Percentiles rank a stretch among this genome's conserved stretches.
phyloP scores from a whole-genome alignment of 2,113 vertebrate species.

The Sylvicapra grimmia region DNA sequence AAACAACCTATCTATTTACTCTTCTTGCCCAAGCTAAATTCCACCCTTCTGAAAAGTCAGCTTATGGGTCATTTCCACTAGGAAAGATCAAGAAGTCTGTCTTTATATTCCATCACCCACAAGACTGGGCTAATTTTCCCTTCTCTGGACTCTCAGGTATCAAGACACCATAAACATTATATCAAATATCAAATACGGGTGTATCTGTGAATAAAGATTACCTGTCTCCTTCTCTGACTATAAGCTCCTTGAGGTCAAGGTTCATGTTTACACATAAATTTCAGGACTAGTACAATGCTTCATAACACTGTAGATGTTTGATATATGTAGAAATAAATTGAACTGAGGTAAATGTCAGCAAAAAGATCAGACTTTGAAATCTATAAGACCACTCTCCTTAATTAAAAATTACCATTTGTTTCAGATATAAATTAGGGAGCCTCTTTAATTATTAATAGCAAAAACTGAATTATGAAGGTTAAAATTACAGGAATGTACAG shows the following conservation, averaged over 20 bases:
- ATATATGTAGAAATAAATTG: slow-evolving; percentile 48
- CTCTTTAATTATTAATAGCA: slow-evolving; percentile 26
- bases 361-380: slow-evolving; percentile 17
- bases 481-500: slow-evolving; percentile 22
- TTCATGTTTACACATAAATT: not conserved
- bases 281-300: not conserved
- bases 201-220: not conserved
- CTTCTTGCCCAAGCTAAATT: not conserved
- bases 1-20: not conserved
- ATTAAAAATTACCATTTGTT: slow-evolving; percentile 56
- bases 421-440: slow-evolving; percentile 18
- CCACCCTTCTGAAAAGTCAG: not conserved
- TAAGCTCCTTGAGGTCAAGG: not conserved
- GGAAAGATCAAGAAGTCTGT: not conserved
- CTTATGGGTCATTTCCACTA: not conserved
- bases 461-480: slow-evolving; percentile 14
- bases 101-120: not conserved
- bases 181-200: not conserved
- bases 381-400: slow-evolving; percentile 38
- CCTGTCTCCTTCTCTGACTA: not conserved
- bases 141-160: not conserved
- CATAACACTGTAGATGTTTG: slow-evolving; percentile 3
- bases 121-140: not conserved
- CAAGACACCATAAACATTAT: not conserved
- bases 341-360: slow-evolving; percentile 32